Conservation (phyloP, 2,797 vertebrate species). For the Sandelia bainsii region DNA sequence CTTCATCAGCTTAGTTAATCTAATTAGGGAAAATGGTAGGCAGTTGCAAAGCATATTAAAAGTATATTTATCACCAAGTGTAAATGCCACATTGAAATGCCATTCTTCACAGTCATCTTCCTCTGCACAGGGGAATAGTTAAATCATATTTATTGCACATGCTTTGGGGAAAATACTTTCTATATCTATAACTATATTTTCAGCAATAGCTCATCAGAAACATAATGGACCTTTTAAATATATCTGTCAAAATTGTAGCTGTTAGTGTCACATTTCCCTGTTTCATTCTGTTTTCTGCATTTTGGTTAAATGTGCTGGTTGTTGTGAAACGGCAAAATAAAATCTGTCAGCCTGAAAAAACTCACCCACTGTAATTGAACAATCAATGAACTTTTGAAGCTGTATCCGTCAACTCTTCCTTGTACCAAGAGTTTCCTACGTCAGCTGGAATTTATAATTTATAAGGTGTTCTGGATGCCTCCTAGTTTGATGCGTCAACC, state of each 20-base stretch:
- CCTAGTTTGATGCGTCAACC: too few relatives aligned
- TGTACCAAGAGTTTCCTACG: too few relatives aligned
- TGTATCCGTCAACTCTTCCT: too few relatives aligned
- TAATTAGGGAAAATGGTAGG: conserved; percentile 39
- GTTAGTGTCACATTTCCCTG: neutral
- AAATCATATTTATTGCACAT: conserved; percentile 45
- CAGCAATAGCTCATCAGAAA: conserved; percentile 23
- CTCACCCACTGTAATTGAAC: neutral
- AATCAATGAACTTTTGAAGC: neutral
- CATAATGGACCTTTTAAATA: conserved; percentile 26
- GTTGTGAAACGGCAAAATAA: conserved; percentile 1
- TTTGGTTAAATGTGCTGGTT: conserved; percentile 5
- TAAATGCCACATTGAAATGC: conserved; percentile 72
- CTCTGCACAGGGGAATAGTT: conserved; percentile 37
- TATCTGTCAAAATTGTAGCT: conserved; percentile 9
- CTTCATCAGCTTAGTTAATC: conserved; percentile 52
- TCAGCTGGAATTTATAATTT: too few relatives aligned
- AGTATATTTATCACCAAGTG: conserved; percentile 54
- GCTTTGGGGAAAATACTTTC: conserved; percentile 18
- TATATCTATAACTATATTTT: conserved; percentile 8
- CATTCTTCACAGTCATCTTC: conserved; percentile 14
- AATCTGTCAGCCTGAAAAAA: neutral
- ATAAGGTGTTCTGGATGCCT: too few relatives aligned
- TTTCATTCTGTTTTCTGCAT: neutral
- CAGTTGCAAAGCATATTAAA: conserved; percentile 58